These are phyloP conservation scores for Mobula hypostoma DNA, from an alignment of 2,113 vertebrate species.

Conservation along the genomic window DNA sequence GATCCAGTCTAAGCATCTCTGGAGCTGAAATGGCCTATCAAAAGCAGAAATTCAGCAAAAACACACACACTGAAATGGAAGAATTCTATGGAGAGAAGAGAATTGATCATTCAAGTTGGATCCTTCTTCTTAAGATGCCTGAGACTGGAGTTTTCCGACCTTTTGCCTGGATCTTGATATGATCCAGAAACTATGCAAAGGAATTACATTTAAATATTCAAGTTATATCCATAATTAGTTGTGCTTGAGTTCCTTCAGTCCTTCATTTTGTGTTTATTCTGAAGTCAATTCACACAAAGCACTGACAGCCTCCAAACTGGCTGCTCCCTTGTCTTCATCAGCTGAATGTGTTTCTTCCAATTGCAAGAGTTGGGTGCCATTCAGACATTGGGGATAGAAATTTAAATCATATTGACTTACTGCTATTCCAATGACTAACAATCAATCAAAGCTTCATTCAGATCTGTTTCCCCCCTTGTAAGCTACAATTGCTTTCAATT, in stretches of 20 bases:
- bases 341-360: background rate
- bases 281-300: background rate
- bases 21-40: background rate
- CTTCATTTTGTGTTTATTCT: background rate
- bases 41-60: background rate
- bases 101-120: background rate
- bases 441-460: too few species aligned
- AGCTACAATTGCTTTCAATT: too few species aligned
- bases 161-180: too few species aligned
- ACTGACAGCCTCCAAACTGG: background rate
- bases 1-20: background rate
- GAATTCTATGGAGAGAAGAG: background rate
- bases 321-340: background rate
- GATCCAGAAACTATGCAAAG: too few species aligned
- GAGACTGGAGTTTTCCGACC: background rate
- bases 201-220: too few species aligned
- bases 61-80: background rate
- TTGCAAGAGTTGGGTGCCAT: background rate
- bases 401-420: too few species aligned
- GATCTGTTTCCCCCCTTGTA: too few species aligned
- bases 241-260: too few species aligned
- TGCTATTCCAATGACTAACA: too few species aligned
- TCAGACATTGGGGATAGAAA: background rate
- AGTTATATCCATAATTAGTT: too few species aligned
- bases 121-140: background rate